These are phyloP conservation scores for Hydropsyche tenuis DNA, from an alignment of 1,140 invertebrate species.

Conservation along the genomic window DNA sequence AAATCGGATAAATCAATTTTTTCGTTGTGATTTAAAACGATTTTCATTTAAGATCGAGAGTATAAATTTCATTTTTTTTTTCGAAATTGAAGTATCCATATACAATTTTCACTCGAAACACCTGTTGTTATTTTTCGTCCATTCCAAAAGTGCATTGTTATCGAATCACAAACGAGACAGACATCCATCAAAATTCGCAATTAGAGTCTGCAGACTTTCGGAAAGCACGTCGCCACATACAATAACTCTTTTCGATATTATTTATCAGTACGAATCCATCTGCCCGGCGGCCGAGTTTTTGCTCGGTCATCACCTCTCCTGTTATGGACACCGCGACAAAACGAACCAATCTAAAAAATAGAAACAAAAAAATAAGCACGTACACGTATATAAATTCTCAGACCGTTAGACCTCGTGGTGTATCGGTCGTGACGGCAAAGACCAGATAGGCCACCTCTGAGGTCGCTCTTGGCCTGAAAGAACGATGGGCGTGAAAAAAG, in stretches of 20 bases:
- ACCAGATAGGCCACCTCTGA: background rate
- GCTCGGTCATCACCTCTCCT: conserved; percentile 19
- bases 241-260: conserved; percentile 17
- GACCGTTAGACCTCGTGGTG: conserved; percentile 11
- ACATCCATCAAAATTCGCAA: too few relatives aligned
- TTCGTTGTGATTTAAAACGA: too few relatives aligned
- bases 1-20: too few relatives aligned
- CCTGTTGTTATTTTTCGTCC: too few relatives aligned
- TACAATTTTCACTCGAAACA: too few relatives aligned
- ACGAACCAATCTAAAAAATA: background rate
- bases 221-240: background rate
- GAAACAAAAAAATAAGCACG: background rate
- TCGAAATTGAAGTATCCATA: too few relatives aligned
- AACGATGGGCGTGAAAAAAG: background rate
- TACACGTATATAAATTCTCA: background rate
- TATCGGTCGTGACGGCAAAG: conserved; percentile 4
- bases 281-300: conserved; percentile 16
- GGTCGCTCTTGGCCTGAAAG: background rate
- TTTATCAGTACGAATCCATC: conserved; percentile 10
- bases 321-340: conserved; percentile 15
- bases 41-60: too few relatives aligned
- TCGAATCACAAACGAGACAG: too few relatives aligned
- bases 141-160: too few relatives aligned
- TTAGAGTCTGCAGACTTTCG: too few relatives aligned
- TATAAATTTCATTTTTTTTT: too few relatives aligned